phyloP scores from a whole-genome alignment of 2,113 vertebrate genomes.

The Paracanthobrama guichenoti region DNA sequence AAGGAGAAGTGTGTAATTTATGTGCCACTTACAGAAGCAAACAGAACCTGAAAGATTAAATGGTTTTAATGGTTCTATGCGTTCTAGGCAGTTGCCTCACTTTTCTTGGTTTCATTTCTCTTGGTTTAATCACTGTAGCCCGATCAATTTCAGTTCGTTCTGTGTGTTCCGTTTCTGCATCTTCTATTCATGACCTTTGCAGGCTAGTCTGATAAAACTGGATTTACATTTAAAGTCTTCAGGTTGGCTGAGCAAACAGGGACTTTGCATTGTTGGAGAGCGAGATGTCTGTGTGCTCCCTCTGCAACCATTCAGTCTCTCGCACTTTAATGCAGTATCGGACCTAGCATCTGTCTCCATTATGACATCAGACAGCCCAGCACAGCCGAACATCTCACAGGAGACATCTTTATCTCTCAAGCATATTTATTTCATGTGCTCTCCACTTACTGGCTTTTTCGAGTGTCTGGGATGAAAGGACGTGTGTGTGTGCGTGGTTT shows the following conservation, averaged over 20 bases:
- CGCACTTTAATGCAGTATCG: slow-evolving; percentile 38
- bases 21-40: background rate
- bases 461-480: background rate
- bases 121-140: background rate
- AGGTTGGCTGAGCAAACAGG: background rate
- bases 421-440: slow-evolving; percentile 3
- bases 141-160: background rate
- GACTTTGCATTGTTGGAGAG: background rate
- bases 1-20: background rate
- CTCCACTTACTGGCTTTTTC: background rate
- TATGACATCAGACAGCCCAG: background rate
- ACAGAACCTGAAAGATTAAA: background rate
- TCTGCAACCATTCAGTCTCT: background rate
- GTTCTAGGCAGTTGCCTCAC: background rate
- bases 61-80: background rate
- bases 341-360: slow-evolving; percentile 49
- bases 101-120: background rate
- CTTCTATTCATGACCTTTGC: slow-evolving; percentile 12
- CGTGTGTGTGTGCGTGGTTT: too few relatives aligned
- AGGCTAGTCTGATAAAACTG: slow-evolving; percentile 7
- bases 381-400: background rate
- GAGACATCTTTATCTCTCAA: slow-evolving; percentile 10
- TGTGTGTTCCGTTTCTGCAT: background rate
- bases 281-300: background rate
- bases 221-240: background rate